These are phyloP conservation scores for Drosophila arizonae DNA, from an alignment of 1,140 invertebrate genomes.

Conservation along the genomic window DNA sequence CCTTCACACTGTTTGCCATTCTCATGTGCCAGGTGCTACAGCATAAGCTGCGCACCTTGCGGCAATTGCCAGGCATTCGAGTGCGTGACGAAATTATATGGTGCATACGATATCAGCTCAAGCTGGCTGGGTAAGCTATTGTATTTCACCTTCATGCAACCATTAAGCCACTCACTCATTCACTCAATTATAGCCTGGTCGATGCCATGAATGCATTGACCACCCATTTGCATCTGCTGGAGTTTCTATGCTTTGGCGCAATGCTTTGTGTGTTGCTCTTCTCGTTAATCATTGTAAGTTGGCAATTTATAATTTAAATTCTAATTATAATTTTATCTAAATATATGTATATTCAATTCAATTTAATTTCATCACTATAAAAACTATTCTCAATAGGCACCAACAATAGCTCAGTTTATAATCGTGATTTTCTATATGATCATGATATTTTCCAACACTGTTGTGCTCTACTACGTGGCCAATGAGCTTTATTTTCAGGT, in stretches of 20 bases:
- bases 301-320: not conserved
- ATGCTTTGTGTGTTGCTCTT: conserved; percentile 73
- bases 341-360: no score
- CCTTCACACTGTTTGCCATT: conserved; percentile 72
- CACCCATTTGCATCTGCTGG: conserved; percentile 65
- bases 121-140: conserved; percentile 53
- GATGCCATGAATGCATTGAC: conserved; percentile 65
- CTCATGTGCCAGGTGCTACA: conserved; percentile 70
- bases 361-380: not conserved
- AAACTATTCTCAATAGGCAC: conserved; percentile 36
- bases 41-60: conserved; percentile 55
- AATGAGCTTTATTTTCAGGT: conserved; percentile 72
- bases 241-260: conserved; percentile 72
- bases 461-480: conserved; percentile 70
- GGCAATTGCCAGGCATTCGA: conserved; percentile 21
- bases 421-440: conserved; percentile 69
- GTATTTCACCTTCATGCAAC: not conserved
- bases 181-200: conserved; percentile 37
- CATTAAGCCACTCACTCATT: not conserved
- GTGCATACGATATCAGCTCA: conserved; percentile 70
- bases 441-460: conserved; percentile 73
- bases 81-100: conserved; percentile 54
- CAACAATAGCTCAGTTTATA: conserved; percentile 60
- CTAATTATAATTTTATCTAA: no score
- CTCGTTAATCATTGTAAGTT: conserved; percentile 70